Base-by-base conservation (phyloP, 2,113 vertebrate genomes). In the Arothron firmamentum region DNA sequence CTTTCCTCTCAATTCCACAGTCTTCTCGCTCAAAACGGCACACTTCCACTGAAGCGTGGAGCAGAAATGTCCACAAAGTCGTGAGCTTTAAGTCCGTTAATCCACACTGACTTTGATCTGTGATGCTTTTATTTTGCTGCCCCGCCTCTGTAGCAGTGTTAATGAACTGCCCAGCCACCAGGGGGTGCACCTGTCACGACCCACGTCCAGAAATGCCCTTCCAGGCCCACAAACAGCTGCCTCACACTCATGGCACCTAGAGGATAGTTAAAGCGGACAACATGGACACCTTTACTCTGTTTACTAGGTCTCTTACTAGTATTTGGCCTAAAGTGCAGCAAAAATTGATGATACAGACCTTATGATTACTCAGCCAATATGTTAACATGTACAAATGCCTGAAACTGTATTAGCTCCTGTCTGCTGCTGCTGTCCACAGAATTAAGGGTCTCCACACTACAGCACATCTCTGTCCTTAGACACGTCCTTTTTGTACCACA, bases 111-210 rank as follows among this genome's bases (percentile, higher is more conserved):
- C 21, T 38, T 38, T 38, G 11, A 38, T 38, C 9, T 11, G 34
- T 2, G 34, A 38, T 38, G 34, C 25, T 28, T 38, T 38, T 38
- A 38, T 12, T 38, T 38, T 38, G 11, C 10, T 28, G 25, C 25
- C 43, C 43, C 16, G 3, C 10, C 12, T 45, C 14, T 45, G 13
- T 15, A 17, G 1, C 43, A 47, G 16, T 47, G 45, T 54, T n/a
- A 53, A 46, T 56, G 42, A 76, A 67, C 46, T 65, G 54, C 74
- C 74, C 60, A 28, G 57, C 87, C 87, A 82, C 70, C 68, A 89
- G 86, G 75, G 76, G 84, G 81, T 74, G 84, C 62, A 75, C 60
- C 25, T 70, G 63, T 67, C 72, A 70, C 18, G 54, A 13, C 31
- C 51, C 34, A 38, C 1, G 20, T 14, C 31, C 55, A 57, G n/a